A percentile compares a stretch with the other conserved stretches of the same genome.
Conservation (phyloP, 2,113 vertebrate species). For the Tylochromis polylepis region DNA sequence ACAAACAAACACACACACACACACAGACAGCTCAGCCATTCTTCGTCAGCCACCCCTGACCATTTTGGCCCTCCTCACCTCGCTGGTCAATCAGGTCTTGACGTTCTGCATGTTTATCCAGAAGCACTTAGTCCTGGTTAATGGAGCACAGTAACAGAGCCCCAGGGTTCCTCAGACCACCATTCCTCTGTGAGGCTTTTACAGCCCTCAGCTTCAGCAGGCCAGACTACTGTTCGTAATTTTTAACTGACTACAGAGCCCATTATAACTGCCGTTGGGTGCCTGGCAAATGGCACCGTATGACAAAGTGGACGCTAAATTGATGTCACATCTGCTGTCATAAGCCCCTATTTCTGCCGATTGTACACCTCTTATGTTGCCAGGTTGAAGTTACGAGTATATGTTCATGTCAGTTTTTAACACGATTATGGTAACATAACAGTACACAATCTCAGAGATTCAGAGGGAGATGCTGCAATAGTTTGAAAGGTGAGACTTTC, state of each 20-base stretch:
- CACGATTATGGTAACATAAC: rapidly evolving
- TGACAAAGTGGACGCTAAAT: neutral
- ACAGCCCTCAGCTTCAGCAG: neutral
- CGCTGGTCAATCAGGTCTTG: slow-evolving; percentile 19
- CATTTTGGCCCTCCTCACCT: slow-evolving; percentile 32
- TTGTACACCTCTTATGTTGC: neutral
- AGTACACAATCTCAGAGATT: neutral
- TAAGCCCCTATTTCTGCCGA: neutral
- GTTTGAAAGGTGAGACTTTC: neutral
- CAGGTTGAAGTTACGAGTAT: neutral
- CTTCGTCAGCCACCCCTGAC: neutral
- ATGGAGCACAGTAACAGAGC: slow-evolving; percentile 1
- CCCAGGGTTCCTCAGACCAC: neutral
- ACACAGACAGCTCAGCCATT: neutral
- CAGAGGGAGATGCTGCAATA: neutral
- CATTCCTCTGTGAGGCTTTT: neutral
- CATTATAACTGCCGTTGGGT: neutral
- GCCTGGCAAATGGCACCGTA: neutral
- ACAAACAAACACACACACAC: neutral
- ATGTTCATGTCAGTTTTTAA: neutral
- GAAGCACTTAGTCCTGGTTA: slow-evolving; percentile 11
- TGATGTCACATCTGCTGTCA: too few relatives aligned
- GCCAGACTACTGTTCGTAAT: slow-evolving; percentile 23
- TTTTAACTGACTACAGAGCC: slow-evolving; percentile 4
- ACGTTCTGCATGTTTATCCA: slow-evolving; percentile 9